phyloP scores from a whole-genome alignment of 2,888 invertebrate genomes.

The Platycheirus albimanus region DNA sequence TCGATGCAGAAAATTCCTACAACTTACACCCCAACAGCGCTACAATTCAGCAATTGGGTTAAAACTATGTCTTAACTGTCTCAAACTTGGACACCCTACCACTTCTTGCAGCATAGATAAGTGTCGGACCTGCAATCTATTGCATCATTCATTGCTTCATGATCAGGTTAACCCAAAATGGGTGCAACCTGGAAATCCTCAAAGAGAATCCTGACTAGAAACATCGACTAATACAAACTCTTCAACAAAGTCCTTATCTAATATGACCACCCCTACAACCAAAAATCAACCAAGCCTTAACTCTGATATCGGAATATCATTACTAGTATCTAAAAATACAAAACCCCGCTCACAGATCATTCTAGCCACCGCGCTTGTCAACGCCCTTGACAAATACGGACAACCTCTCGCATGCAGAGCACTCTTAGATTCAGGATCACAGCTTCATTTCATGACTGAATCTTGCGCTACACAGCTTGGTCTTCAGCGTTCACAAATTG shows the following conservation, averaged over 20 bases:
- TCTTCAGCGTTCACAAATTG: not conserved
- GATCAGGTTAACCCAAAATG: not conserved
- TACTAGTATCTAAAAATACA: not conserved
- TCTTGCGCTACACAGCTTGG: conserved; percentile 13
- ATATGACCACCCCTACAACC: conserved; percentile 1
- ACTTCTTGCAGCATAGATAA: not conserved
- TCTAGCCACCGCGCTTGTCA: not conserved
- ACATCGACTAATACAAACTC: not conserved
- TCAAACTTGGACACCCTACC: not conserved
- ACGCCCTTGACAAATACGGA: not conserved
- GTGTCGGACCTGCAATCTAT: conserved; percentile 3
- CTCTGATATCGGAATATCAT: not conserved
- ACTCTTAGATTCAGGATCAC: not conserved
- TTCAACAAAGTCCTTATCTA: not conserved
- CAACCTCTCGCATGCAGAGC: conserved; percentile 17
- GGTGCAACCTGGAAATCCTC: not conserved
- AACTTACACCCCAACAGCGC: conserved; percentile 2
- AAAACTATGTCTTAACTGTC: not conserved
- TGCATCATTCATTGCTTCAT: not conserved
- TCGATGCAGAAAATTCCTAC: conserved; percentile 3
- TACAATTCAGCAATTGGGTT: conserved; percentile 1
- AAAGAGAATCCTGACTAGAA: not conserved
- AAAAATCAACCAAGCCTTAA: not conserved
- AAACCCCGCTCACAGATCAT: not conserved
- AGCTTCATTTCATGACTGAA: conserved; percentile 13